Evolutionary conservation across 1,140 invertebrate species (phyloP).

Genomic region (Drosophila quadrilineata): DNA sequence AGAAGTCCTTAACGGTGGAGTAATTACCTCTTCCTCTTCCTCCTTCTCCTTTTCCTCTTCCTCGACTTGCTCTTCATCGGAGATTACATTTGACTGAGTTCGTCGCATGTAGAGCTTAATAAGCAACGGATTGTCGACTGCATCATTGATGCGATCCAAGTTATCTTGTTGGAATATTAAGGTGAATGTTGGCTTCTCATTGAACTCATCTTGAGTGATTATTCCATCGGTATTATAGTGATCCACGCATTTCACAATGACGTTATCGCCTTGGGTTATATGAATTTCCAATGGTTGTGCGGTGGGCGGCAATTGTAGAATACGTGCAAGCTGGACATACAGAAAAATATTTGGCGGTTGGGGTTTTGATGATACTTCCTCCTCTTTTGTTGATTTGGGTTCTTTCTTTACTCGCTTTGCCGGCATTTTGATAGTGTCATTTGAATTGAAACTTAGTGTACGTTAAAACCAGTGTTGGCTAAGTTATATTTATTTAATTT

Average conservation of each 20-base stretch:
- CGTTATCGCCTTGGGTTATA: constrained; percentile 23
- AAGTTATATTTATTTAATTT: neutral
- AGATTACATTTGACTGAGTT: neutral
- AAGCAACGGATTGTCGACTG: constrained; percentile 60
- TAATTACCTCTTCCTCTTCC: neutral
- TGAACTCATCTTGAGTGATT: constrained; percentile 39
- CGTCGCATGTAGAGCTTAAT: constrained; percentile 46
- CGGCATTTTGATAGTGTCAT: constrained; percentile 5
- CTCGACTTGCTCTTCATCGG: neutral
- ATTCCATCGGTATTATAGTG: constrained; percentile 53
- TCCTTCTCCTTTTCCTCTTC: neutral
- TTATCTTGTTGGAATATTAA: constrained; percentile 63
- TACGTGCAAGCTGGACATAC: constrained; percentile 40
- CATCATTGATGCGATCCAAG: constrained; percentile 58
- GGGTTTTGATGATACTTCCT: neutral
- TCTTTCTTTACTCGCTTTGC: constrained; percentile 3
- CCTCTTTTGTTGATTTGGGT: neutral
- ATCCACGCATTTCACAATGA: constrained; percentile 50
- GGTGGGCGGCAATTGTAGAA: constrained; percentile 1
- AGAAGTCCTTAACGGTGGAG: neutral
- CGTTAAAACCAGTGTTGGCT: constrained; percentile 25
- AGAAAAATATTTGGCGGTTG: constrained; percentile 55
- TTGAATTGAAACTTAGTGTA: neutral
- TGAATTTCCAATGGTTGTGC: constrained; percentile 31
- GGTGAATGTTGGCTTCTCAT: constrained; percentile 49